Percentiles rank a stretch among this genome's conserved stretches.
These are phyloP conservation scores for Drosophila formosana DNA, from an alignment of 2,888 invertebrate species.

Conservation along the genomic window DNA sequence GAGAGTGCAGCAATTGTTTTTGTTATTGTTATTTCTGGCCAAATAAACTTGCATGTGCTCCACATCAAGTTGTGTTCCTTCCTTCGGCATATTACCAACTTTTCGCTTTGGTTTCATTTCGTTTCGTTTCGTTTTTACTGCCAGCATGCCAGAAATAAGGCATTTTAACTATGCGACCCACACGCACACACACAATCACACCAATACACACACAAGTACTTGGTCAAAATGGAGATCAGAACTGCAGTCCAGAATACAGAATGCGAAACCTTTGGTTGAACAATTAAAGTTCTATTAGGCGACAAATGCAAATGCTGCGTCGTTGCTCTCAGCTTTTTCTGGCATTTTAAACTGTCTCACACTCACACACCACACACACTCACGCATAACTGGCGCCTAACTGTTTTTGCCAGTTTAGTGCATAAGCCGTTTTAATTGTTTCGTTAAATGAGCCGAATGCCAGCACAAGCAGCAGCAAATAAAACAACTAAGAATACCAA, in stretches of 20 bases:
- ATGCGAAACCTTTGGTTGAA: conserved; percentile 36
- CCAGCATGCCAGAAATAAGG: conserved; percentile 22
- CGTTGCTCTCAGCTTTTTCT: conserved; percentile 39
- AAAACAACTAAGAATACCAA: background rate
- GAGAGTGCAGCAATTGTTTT: conserved; percentile 5
- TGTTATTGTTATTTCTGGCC: conserved; percentile 31
- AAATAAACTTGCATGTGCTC: conserved; percentile 58
- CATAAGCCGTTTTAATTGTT: conserved; percentile 78
- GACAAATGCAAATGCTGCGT: conserved; percentile 69
- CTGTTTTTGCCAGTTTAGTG: conserved; percentile 71
- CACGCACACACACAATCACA: conserved; percentile 3
- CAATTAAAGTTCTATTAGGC: conserved; percentile 80
- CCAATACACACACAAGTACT: background rate
- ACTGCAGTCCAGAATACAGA: conserved; percentile 12
- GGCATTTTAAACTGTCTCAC: conserved; percentile 45
- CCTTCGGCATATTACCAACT: conserved; percentile 13
- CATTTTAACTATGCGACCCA: conserved; percentile 30
- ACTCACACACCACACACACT: conserved; percentile 11
- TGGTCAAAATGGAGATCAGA: conserved; percentile 1
- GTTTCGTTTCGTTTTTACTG: conserved; percentile 18
- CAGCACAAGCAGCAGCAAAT: conserved; percentile 31
- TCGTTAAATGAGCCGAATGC: conserved; percentile 71
- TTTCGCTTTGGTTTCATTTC: conserved; percentile 13
- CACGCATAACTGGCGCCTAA: conserved; percentile 60
- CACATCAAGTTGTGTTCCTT: conserved; percentile 25